Evolutionary conservation across 2,888 invertebrate species (phyloP).

Genomic region (Rotaria socialis): DNA sequence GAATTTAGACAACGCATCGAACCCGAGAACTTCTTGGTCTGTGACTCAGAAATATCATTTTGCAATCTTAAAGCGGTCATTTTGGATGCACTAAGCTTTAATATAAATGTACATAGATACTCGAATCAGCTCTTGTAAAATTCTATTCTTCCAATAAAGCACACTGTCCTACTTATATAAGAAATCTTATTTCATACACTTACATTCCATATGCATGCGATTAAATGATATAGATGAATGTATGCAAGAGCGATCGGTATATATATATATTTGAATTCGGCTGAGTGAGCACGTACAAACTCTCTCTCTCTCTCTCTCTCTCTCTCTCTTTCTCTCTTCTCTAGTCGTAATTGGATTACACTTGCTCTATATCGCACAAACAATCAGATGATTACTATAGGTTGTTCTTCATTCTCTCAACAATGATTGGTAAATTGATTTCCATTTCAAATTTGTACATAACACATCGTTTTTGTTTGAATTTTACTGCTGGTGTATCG

Average conservation of each 20-base stretch:
- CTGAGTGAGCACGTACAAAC: conserved; percentile 2
- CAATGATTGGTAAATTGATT: conserved; percentile 4
- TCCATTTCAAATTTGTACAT: background rate
- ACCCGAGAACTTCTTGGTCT: too few relatives aligned
- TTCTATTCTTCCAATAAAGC: too few relatives aligned
- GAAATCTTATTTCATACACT: background rate
- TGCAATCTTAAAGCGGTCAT: too few relatives aligned
- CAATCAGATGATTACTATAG: conserved; percentile 1
- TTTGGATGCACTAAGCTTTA: too few relatives aligned
- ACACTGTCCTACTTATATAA: too few relatives aligned
- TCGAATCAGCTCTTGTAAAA: too few relatives aligned
- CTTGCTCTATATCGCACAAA: background rate
- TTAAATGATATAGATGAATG: background rate
- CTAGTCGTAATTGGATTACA: conserved; percentile 3
- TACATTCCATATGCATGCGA: background rate
- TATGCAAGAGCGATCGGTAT: background rate
- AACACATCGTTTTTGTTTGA: background rate
- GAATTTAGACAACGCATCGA: too few relatives aligned
- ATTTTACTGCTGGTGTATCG: background rate
- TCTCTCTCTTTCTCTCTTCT: background rate
- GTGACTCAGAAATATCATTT: too few relatives aligned
- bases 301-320: background rate
- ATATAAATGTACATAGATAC: too few relatives aligned
- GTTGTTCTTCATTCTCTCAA: background rate
- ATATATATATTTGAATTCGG: background rate